Conservation (phyloP, 2,113 vertebrate genomes). For the Chlamydotis undulata region DNA sequence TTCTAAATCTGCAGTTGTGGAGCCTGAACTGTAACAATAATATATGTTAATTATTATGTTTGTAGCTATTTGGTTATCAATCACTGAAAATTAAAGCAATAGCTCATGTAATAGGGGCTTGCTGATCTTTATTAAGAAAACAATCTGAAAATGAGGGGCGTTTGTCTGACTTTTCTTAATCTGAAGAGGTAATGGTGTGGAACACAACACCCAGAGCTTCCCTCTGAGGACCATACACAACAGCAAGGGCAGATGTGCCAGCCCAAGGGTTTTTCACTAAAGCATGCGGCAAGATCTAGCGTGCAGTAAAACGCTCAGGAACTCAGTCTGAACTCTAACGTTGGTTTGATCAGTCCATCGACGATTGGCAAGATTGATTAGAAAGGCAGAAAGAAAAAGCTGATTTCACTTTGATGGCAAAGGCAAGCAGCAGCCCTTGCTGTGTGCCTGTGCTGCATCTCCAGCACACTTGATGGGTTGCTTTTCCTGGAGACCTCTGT, state of each 20-base stretch:
- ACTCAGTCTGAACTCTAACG: accelerated
- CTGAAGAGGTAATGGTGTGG: neutral
- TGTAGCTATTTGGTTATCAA: neutral
- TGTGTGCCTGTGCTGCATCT: neutral
- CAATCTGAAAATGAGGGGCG: neutral
- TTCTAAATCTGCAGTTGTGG: neutral
- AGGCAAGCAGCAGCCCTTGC: neutral
- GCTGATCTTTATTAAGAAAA: neutral
- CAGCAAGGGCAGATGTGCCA: neutral
- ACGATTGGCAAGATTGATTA: accelerated
- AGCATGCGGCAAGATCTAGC: neutral
- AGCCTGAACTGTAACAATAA: neutral
- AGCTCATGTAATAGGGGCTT: neutral
- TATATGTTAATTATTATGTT: neutral
- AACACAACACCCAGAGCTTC: accelerated
- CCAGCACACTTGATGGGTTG: neutral
- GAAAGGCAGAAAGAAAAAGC: neutral
- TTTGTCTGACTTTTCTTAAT: neutral
- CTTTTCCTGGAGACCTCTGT: neutral
- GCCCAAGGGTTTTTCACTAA: neutral
- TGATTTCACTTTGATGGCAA: neutral
- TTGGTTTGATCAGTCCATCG: neutral
- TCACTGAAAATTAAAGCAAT: neutral
- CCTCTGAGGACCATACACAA: accelerated
- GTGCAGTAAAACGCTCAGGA: neutral